A percentile compares a stretch with the other conserved stretches of the same genome.
Conservation (phyloP, 2,113 vertebrate genomes). For the Australoheros scitulus region DNA sequence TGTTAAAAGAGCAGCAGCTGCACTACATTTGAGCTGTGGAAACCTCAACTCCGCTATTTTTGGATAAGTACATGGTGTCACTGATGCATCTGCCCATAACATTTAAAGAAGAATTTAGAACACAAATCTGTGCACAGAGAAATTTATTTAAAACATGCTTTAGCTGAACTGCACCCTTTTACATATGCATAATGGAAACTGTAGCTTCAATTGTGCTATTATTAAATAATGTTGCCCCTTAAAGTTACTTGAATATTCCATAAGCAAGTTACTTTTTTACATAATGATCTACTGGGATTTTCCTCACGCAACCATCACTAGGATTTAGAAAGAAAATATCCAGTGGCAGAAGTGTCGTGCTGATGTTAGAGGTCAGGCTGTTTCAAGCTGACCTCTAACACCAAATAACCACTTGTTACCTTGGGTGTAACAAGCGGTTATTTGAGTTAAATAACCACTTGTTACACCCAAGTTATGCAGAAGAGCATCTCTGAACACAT, state of each 20-base stretch:
- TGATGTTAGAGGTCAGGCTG: not conserved
- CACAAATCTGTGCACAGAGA: not conserved
- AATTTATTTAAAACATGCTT: not conserved
- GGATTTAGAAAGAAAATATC: not conserved
- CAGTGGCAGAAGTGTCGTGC: not conserved
- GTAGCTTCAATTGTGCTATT: not conserved
- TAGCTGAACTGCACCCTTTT: not conserved
- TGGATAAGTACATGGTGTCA: not conserved
- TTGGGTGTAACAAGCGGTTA: too few relatives aligned
- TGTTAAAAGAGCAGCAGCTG: constrained; percentile 7
- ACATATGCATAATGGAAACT: not conserved
- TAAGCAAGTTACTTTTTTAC: not conserved
- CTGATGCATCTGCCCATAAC: not conserved
- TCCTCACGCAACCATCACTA: not conserved
- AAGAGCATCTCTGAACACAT: not conserved
- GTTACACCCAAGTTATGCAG: not conserved
- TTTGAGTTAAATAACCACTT: too few relatives aligned
- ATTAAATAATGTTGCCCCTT: not conserved
- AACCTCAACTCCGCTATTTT: not conserved
- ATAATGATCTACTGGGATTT: too few relatives aligned
- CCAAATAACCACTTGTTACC: too few relatives aligned
- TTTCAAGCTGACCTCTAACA: too few relatives aligned
- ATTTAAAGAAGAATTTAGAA: not conserved
- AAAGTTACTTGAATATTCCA: not conserved
- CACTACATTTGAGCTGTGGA: not conserved